These are phyloP conservation scores for Taphrorychus bicolor DNA, from an alignment of 2,888 invertebrate species.

Conservation along the genomic window DNA sequence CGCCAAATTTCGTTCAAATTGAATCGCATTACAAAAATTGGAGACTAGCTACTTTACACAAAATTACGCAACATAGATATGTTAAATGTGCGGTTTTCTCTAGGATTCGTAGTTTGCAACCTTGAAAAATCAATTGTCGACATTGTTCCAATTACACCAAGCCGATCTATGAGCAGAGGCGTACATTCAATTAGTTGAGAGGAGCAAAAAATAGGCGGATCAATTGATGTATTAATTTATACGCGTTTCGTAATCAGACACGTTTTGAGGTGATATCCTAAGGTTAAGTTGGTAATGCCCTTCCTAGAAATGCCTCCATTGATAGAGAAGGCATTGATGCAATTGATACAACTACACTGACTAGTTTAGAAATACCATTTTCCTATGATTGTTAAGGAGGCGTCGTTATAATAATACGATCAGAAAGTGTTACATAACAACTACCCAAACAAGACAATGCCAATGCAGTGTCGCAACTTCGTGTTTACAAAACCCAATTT, in stretches of 20 bases:
- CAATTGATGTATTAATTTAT: not conserved
- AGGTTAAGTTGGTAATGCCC: no score
- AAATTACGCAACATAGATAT: slow-evolving; percentile 18
- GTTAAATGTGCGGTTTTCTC: slow-evolving; percentile 19
- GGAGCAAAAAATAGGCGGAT: not conserved
- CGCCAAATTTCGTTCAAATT: no score
- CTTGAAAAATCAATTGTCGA: slow-evolving; percentile 27
- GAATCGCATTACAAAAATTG: no score
- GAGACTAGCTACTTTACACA: no score
- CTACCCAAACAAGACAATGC: not conserved
- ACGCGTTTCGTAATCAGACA: not conserved
- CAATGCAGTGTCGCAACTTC: not conserved
- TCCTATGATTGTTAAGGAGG: no score
- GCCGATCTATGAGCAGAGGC: not conserved
- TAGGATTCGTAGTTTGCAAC: slow-evolving; percentile 6
- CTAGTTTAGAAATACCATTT: no score
- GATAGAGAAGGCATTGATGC: no score
- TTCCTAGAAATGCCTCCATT: no score
- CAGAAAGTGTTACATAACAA: not conserved
- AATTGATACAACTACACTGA: no score
- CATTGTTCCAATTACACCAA: slow-evolving; percentile 15
- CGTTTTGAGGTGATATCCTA: not conserved
- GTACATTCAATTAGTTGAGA: not conserved
- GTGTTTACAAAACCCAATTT: slow-evolving; percentile 20
- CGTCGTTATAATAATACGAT: not conserved